phyloP scores from a whole-genome alignment of 1,140 invertebrate genomes.

The Anastatus disparis region DNA sequence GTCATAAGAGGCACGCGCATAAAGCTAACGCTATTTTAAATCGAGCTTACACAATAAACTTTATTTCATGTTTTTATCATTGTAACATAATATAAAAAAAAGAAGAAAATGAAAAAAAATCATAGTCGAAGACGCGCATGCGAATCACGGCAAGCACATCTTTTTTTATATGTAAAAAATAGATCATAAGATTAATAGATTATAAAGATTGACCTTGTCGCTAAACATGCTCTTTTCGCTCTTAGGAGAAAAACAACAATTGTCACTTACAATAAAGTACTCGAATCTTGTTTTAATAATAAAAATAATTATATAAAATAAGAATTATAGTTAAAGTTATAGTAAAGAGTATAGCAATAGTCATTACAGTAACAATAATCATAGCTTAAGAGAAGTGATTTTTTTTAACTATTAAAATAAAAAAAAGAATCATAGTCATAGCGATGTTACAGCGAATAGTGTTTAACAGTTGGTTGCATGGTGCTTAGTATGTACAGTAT shows the following conservation, averaged over 20 bases:
- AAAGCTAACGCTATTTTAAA: conserved; percentile 30
- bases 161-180: conserved; percentile 7
- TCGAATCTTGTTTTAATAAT: neutral
- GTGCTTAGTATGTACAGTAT: too few species aligned
- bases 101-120: conserved; percentile 20
- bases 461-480: neutral
- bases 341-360: conserved; percentile 26
- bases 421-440: conserved; percentile 26
- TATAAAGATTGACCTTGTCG: neutral
- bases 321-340: conserved; percentile 15
- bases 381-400: conserved; percentile 33
- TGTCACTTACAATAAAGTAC: neutral
- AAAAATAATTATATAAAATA: conserved; percentile 27
- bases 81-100: conserved; percentile 8
- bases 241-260: neutral
- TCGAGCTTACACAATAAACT: conserved; percentile 5
- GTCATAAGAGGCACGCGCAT: conserved; percentile 23
- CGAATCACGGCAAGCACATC: neutral
- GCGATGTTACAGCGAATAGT: conserved; percentile 36
- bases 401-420: conserved; percentile 41
- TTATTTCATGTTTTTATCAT: conserved; percentile 12
- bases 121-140: conserved; percentile 17
- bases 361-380: conserved; percentile 33
- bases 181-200: conserved; percentile 9
- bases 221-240: neutral